Conservation (phyloP, 92 coral and sea anemone species). For the Micromussa lordhowensis region DNA sequence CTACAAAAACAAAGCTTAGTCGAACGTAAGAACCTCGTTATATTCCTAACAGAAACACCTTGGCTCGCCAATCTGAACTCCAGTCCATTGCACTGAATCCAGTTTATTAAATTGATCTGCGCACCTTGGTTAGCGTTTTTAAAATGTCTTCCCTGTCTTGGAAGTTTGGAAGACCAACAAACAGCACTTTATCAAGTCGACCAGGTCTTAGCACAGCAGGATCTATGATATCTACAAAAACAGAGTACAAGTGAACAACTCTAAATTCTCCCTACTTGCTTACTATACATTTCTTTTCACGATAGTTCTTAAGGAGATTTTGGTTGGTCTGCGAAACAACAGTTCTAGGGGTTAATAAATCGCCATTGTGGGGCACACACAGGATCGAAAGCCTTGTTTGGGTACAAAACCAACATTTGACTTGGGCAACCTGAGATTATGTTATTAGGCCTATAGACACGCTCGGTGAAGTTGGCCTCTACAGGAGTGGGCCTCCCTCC, state of each 20-base stretch:
- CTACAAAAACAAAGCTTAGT: background rate
- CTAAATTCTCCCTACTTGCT: background rate
- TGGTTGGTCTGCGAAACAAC: background rate
- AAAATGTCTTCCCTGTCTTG: constrained; percentile 91
- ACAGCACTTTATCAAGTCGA: constrained; percentile 93
- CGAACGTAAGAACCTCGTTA: background rate
- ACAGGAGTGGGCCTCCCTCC: background rate
- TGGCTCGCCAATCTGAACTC: background rate
- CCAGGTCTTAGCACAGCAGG: constrained; percentile 98
- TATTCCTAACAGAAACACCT: background rate
- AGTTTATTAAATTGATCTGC: background rate
- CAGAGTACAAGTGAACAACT: background rate
- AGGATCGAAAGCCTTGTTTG: background rate
- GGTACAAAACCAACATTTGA: background rate
- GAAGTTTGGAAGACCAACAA: constrained; percentile 89
- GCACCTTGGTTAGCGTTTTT: constrained; percentile 89
- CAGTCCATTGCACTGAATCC: background rate
- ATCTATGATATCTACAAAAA: constrained; percentile 85
- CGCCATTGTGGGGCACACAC: background rate
- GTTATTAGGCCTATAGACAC: background rate
- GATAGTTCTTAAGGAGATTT: background rate
- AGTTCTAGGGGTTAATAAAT: background rate
- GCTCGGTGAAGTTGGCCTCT: background rate
- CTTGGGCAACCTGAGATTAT: background rate
- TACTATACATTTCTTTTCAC: too few relatives aligned